Evolutionary conservation across 1,140 invertebrate species (phyloP), one percentile per base, ranked within the genome.

Genomic region (Aricia agestis): DNA sequence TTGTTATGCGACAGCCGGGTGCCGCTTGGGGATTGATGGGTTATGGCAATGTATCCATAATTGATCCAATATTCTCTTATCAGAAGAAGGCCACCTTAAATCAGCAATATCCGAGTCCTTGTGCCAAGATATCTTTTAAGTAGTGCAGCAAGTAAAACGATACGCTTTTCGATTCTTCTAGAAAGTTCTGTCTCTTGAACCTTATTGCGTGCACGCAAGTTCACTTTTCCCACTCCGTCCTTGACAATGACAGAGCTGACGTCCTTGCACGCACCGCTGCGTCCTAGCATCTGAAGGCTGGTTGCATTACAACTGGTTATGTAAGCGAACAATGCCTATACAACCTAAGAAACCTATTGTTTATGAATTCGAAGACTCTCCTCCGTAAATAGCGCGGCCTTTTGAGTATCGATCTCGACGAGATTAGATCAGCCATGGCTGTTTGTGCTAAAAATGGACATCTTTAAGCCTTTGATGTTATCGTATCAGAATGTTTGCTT

Each of bases 191-290:
- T 9, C 2, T 11, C 45, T 52, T 52, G 45, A 13, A 52, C 45
- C 45, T 52, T 52, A 52, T 52, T 52, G 45, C 45, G 11, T 52
- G 45, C 45, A 52, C 45, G 45, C 45, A 52, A 52, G 45, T 11
- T 52, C 45, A 52, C 45, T 52, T 52, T 52, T 52, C 10, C 45
- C 59, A 19, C 17, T 18, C 19, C 19, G 59, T 63, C 68, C 68
- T 69, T 69, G 68, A 31, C 68, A 59, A 17, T 63, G 68, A 69
- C 58, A 31, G 31, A 32, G 17, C 57, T 59, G 25, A 59, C 58
- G 68, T 69, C 68, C 68, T 69, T 69, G 68, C 32, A 69, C 68
- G 68, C 57, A 61, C 68, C n/a, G 67, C 17, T 69, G 68, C 58
- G 19, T 41, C 32, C 32, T 17, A 69, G 58, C 57, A 57, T 63